Base-by-base conservation (phyloP, 2,888 invertebrate species). In the Conomelus anceps region DNA sequence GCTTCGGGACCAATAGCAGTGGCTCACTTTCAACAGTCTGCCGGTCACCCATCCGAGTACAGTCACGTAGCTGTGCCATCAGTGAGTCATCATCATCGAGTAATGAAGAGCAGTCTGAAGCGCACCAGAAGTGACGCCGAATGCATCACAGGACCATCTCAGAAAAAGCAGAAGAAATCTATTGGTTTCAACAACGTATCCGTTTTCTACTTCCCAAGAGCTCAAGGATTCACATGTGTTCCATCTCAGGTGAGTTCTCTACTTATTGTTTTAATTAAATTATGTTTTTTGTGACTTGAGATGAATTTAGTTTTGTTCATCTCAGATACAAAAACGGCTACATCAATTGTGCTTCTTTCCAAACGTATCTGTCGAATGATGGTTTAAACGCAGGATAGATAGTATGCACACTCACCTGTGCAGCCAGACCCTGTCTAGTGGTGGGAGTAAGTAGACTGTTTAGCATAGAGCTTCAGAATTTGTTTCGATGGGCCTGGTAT, bases 151-250 rank as follows among this genome's bases (percentile, higher is more conserved):
- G 90, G 89, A 6, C 91, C 92, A 24, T 91, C 91, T 22, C 90
- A 92, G 17, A 93, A 96, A 92, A 96, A 96, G 93, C 95, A 95
- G 92, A 98, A 97, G 93, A 96, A 96, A 92, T 96, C 95, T 85
- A 98, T 99, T 91, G 96, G 96, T 91, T 99, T 99, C 93, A 97
- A 98, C 92, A 96, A 96, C 91, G 99, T 99, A 0, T 98, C 98
- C 22, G 98, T 99, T 13, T 99, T 96, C 93, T 99, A 99, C 94
- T 99, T 99, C 94, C 98, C 98, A 1, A 95, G 99, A 92, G 95
- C 98, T 89, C 98, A 98, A 94, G 98, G 98, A 22, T 98, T 98
- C 93, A 96, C 97, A 63, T 98, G 98, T 94, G 97, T 98, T 90
- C 98, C 98, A 88, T 98, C 98, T 17, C 93, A 93, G 92, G 93